phyloP scores from a whole-genome alignment of 2,113 vertebrate genomes.

The Ibidorhyncha struthersii region DNA sequence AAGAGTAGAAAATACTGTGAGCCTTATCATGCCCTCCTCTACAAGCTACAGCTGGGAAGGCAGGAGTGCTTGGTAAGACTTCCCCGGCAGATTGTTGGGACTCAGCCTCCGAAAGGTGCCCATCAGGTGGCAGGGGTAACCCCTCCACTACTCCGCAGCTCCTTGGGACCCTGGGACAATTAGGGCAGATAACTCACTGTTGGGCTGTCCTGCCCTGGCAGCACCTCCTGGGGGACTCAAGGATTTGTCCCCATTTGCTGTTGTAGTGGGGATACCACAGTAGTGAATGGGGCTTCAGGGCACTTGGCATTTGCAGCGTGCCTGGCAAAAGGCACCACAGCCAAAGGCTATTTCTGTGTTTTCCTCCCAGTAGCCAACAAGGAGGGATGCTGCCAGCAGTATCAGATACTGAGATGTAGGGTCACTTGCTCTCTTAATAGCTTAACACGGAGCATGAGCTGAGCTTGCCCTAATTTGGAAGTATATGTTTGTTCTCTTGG shows the following conservation, averaged over 20 bases:
- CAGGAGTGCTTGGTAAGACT: rapidly evolving
- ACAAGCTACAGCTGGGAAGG: neutral
- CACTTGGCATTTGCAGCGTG: neutral
- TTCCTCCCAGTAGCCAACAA: neutral
- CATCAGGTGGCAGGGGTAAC: neutral
- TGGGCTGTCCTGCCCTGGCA: neutral
- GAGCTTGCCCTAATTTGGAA: neutral
- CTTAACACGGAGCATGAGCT: neutral
- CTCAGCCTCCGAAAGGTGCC: neutral
- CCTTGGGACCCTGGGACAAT: neutral
- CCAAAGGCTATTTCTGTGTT: neutral
- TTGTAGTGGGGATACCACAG: neutral
- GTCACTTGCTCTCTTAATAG: neutral
- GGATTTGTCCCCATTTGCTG: neutral
- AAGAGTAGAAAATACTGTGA: neutral
- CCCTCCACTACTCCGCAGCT: neutral
- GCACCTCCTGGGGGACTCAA: neutral
- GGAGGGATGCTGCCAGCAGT: neutral
- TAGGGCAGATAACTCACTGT: neutral
- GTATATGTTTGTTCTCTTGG: neutral
- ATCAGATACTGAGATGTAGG: neutral
- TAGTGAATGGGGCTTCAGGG: neutral
- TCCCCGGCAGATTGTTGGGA: neutral
- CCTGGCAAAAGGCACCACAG: neutral
- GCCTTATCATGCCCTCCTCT: neutral